Percentiles rank a stretch among this genome's conserved stretches.
Conservation (phyloP, 2,888 invertebrate genomes). For the Ophion ellenae region DNA sequence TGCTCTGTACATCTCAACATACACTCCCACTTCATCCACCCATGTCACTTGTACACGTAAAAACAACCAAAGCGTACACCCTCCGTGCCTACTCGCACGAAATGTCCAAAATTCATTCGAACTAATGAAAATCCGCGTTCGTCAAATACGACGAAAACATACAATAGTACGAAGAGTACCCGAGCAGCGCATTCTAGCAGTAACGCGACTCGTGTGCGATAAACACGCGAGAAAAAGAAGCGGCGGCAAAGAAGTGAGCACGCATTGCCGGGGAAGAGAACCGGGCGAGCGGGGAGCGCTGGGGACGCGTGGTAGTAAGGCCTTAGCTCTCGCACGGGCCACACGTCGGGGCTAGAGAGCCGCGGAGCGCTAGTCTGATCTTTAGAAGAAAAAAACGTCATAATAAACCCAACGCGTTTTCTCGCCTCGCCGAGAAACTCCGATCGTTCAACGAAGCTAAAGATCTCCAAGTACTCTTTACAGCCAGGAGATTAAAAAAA, state of each 20-base stretch:
- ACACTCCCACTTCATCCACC: neutral
- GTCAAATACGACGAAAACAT: neutral
- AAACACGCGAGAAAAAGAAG: conserved; percentile 6
- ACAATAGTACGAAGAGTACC: neutral
- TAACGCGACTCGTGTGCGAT: neutral
- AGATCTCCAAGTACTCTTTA: conserved; percentile 30
- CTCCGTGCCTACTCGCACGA: neutral
- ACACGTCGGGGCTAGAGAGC: conserved; percentile 40
- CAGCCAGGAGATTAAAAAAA: conserved; percentile 22
- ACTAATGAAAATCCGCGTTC: no score
- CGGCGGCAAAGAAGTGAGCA: conserved; percentile 43
- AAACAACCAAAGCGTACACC: neutral
- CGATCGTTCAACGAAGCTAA: neutral
- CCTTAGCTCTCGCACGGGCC: conserved; percentile 65
- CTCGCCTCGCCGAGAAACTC: neutral
- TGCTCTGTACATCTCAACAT: neutral
- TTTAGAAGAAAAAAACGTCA: conserved; percentile 7
- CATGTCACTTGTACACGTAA: neutral
- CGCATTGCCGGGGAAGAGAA: conserved; percentile 60
- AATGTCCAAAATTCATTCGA: neutral
- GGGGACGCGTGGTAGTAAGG: conserved; percentile 64
- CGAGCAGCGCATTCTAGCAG: neutral
- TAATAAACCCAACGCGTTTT: neutral
- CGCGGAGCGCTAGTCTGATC: conserved; percentile 21
- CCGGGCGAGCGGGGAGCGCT: conserved; percentile 37